Base-by-base conservation (phyloP, 2,888 invertebrate genomes). In the Neuroscelio doddi region DNA sequence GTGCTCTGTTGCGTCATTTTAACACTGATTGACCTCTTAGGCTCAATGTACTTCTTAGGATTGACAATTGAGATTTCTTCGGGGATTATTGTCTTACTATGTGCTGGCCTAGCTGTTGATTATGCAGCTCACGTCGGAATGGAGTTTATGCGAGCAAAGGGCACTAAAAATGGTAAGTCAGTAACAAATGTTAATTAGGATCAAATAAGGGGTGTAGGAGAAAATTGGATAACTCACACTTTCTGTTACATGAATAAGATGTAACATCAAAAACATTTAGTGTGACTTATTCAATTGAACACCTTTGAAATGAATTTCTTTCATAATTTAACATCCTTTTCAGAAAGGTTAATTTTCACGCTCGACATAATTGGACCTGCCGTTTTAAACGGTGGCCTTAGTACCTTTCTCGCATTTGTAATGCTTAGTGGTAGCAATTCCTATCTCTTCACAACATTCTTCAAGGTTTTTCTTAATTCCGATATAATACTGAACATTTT, bases 121-220 rank as follows among this genome's bases (percentile, higher is more conserved):
- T 87, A 87, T 68, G 85, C 87, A 0, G 86, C 86, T 0, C 87
- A 87, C 71, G 78, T 87, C 34, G 87, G 85, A n/a, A 80, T 87
- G 61, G 85, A 85, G 45, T 87, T 87, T 62, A 84, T 85, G 70
- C 82, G 84, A 5, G 73, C 83, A n/a, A 73, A 69, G 4, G 86
- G 86, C 29, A 82, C 79, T n/a, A 82, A 81, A 64, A 73, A 85
- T 62, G 85, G 86, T 86, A 75, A 68, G 63, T 21, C 14, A 36
- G n/a, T 30, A 44, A 46, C 7, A 10, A 56, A 32, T 24, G 21
- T 50, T 15, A 21, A 62, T 62, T 49, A 36, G 36, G 10, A 30
- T 21, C 1, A 21, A 44, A 29, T n/a, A n/a, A n/a, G n/a, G n/a
- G n/a, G n/a, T n/a, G n/a, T n/a, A n/a, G n/a, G n/a, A n/a, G n/a